Base-by-base conservation (phyloP, 2,888 invertebrate species). In the Laspeyria flexula region DNA sequence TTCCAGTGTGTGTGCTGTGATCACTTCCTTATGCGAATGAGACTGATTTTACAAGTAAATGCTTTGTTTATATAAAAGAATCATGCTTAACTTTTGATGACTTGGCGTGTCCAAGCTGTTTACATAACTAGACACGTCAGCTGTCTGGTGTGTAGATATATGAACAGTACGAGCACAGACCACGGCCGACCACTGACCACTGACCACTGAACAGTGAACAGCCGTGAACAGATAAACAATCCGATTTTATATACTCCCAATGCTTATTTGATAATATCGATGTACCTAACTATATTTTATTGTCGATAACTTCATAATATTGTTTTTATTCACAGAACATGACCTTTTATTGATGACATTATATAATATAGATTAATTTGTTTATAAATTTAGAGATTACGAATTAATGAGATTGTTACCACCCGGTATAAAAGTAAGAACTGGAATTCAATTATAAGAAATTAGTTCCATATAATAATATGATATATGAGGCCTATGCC, bases 1-100 rank as follows among this genome's bases (percentile, higher is more conserved):
- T 87, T 90, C 90, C 91, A 88, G 90, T 90, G 89, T 85, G 87
- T 83, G 85, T 89, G 90, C 90, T 91, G 91, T 91, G 90, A 91
- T 89, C 88, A 90, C 89, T 90, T 91, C 91, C 91, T 92, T 91
- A 91, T 91, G 91, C 87, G 90, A 90, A 91, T 90, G 91, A 92
- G 91, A 92, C 91, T 92, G 91, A 92, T 90, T 92, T 92, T 89
- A 89, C 85, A 87, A 85, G 81, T 86, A 86, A 88, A 82, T 81
- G 86, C 84, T 90, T 88, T 85, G 83, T 85, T 85, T 83, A 79
- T 85, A 85, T 75, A 77, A 73, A 78, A 79, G 81, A 85, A 81
- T 85, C 75, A 66, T 74, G 81, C 81, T 83, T 81, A 78, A 77
- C 65, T 77, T 68, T 72, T 65, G 65, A 71, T 51, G 71, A 65